Percentiles rank a stretch among this genome's conserved stretches.
These are phyloP conservation scores for Neodiprion lecontei DNA, from an alignment of 1,140 invertebrate genomes.

Conservation along the genomic window DNA sequence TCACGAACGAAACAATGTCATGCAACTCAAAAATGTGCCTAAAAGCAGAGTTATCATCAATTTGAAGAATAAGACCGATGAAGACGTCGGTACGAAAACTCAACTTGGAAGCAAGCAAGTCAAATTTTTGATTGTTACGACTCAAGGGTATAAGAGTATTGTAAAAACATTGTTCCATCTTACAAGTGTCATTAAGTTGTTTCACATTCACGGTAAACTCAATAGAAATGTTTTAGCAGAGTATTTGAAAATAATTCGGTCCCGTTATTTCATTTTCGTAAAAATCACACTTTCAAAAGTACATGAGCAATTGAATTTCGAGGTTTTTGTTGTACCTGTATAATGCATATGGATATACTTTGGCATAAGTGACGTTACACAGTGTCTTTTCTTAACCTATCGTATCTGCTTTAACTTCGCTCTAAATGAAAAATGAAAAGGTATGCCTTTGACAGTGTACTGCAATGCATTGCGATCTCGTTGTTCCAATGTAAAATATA, in stretches of 20 bases:
- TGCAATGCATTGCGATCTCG: too few relatives aligned
- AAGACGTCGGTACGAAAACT: conserved; percentile 27
- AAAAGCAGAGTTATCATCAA: conserved; percentile 30
- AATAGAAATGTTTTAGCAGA: conserved; percentile 11
- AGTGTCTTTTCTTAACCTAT: too few relatives aligned
- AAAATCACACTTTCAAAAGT: neutral
- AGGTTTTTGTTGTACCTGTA: too few relatives aligned
- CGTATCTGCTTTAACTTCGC: too few relatives aligned
- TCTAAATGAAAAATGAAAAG: too few relatives aligned
- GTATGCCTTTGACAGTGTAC: too few relatives aligned
- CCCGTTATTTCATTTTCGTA: neutral
- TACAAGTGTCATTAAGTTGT: neutral
- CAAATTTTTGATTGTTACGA: neutral
- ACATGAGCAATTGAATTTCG: too few relatives aligned
- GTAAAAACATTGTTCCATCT: neutral
- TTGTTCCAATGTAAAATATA: too few relatives aligned
- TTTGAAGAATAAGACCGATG: conserved; percentile 37
- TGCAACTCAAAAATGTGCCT: conserved; percentile 23
- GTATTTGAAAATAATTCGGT: conserved; percentile 5
- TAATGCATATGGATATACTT: too few relatives aligned
- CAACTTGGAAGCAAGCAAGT: conserved; percentile 34
- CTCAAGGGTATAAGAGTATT: neutral
- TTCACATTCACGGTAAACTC: neutral
- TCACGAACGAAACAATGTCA: conserved; percentile 22
- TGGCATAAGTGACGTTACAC: too few relatives aligned